Conservation (phyloP, 2,888 invertebrate genomes). For the Rotaria magnacalcarata region DNA sequence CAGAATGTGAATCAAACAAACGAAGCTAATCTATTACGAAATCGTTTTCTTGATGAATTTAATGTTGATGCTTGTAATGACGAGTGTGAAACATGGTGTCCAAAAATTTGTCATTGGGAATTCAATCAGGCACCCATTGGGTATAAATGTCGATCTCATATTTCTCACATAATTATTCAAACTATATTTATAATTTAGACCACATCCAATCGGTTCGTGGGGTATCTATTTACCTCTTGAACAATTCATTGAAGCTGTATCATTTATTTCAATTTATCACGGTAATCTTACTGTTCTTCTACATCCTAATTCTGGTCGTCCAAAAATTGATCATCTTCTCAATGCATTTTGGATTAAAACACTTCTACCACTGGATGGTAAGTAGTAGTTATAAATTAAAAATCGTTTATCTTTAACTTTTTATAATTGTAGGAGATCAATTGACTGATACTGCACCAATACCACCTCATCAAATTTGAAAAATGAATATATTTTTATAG, state of each 20-base stretch:
- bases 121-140: not conserved
- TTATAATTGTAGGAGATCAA: not conserved
- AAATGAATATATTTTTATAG: not conserved
- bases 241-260: not conserved
- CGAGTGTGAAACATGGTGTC: slow-evolving; percentile 25
- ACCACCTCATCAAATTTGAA: not conserved
- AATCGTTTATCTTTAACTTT: no score
- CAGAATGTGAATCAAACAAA: not conserved
- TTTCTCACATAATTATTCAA: no score
- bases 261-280: slow-evolving; percentile 10
- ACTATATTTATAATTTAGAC: not conserved
- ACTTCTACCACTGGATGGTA: not conserved
- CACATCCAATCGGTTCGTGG: slow-evolving; percentile 36
- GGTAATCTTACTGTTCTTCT: not conserved
- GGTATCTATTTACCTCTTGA: slow-evolving; percentile 19
- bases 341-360: slow-evolving; percentile 35
- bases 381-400: not conserved
- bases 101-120: slow-evolving; percentile 13
- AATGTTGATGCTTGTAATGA: slow-evolving; percentile 1
- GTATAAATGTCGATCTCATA: not conserved
- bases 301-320: slow-evolving; percentile 30
- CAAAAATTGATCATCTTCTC: slow-evolving; percentile 10
- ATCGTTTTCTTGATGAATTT: not conserved
- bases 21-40: not conserved
- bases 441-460: not conserved